These are phyloP conservation scores for Notodonta dromedarius DNA, from an alignment of 2,888 invertebrate genomes.

Conservation along the genomic window DNA sequence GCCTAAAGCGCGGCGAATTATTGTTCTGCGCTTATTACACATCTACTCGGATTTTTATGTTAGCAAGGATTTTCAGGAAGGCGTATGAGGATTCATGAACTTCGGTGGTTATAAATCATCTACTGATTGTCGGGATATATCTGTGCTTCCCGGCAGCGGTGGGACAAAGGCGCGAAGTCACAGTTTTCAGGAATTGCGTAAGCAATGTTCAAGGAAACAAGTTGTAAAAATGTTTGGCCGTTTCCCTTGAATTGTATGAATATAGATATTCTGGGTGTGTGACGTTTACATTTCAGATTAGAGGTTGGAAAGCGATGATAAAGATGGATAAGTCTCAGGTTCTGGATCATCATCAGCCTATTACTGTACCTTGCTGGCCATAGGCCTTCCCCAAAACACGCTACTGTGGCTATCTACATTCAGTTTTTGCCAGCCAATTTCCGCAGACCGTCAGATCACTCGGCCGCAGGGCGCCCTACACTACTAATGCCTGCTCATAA, in stretches of 20 bases:
- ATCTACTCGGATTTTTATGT: background rate
- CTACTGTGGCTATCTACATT: too few relatives aligned
- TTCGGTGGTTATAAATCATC: constrained; percentile 4
- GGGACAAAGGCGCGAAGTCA: constrained; percentile 5
- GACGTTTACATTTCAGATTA: background rate
- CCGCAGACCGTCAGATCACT: too few relatives aligned
- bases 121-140: background rate
- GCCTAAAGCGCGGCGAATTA: too few relatives aligned
- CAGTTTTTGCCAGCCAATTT: too few relatives aligned
- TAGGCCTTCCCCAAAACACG: too few relatives aligned
- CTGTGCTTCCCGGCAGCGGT: constrained; percentile 1
- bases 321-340: too few relatives aligned
- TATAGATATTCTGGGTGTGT: background rate
- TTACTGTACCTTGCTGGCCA: too few relatives aligned
- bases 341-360: too few relatives aligned
- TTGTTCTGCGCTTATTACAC: too few relatives aligned
- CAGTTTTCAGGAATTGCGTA: constrained; percentile 3
- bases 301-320: too few relatives aligned
- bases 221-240: background rate
- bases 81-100: background rate
- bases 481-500: too few relatives aligned
- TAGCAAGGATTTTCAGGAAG: background rate
- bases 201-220: constrained; percentile 3
- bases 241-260: background rate
- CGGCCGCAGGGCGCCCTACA: too few relatives aligned